Conservation (phyloP, 1,140 invertebrate species). For the Cotesia typhae region DNA sequence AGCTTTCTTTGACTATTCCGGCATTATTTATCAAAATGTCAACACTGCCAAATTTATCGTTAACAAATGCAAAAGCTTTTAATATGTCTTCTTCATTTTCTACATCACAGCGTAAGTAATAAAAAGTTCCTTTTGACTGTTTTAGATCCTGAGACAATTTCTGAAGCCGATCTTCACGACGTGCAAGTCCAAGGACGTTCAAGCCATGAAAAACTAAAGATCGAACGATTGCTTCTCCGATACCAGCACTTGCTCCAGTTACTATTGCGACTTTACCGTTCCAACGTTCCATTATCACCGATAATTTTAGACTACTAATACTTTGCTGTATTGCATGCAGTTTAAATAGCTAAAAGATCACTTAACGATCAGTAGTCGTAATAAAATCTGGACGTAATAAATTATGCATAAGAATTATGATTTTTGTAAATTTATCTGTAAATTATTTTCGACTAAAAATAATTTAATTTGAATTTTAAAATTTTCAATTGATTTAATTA, state of each 20-base stretch:
- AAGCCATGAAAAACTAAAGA: not conserved
- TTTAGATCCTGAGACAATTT: not conserved
- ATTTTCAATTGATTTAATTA: too few species aligned
- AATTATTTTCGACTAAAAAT: too few species aligned
- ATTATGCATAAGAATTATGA: too few species aligned
- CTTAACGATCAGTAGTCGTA: not conserved
- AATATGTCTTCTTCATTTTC: conserved; percentile 14
- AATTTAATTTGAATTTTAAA: too few species aligned
- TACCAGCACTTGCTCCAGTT: conserved; percentile 1
- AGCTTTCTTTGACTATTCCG: not conserved
- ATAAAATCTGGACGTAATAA: too few species aligned
- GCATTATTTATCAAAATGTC: conserved; percentile 24
- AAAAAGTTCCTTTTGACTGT: not conserved
- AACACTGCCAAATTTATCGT: conserved; percentile 5
- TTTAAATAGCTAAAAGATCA: not conserved
- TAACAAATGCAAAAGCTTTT: not conserved
- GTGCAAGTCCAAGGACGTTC: not conserved
- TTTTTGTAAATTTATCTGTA: too few species aligned
- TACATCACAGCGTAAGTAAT: conserved; percentile 18
- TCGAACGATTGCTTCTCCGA: not conserved
- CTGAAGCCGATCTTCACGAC: not conserved
- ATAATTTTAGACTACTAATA: not conserved
- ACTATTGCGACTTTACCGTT: not conserved
- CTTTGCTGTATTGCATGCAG: not conserved
- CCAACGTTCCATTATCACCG: not conserved